These are phyloP conservation scores for Tenualosa ilisha DNA, from an alignment of 2,797 vertebrate species.

Conservation along the genomic window DNA sequence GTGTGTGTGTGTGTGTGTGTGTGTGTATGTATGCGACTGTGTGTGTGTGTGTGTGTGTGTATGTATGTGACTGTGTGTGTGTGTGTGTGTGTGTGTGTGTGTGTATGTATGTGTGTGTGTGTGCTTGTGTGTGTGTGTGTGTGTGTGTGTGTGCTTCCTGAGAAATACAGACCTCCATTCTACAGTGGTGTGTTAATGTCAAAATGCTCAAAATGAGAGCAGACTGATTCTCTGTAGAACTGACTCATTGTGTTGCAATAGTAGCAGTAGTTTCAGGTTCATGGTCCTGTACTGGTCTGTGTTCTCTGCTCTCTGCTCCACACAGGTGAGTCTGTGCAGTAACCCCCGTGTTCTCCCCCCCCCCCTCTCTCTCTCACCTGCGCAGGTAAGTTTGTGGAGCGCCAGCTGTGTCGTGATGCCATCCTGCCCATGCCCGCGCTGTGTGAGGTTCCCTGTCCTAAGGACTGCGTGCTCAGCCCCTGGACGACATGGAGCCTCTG, in stretches of 20 bases:
- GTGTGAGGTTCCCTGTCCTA: constrained; percentile 90
- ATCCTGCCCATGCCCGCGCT: constrained; percentile 89
- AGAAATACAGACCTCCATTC: too few species aligned
- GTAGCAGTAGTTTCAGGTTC: too few species aligned
- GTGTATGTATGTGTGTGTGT: too few species aligned
- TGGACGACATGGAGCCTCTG: constrained; percentile 94
- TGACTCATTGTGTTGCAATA: too few species aligned
- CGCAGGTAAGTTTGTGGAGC: constrained; percentile 83
- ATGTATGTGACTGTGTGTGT: background rate
- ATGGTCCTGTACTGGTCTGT: too few species aligned
- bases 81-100: background rate
- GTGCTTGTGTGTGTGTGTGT: too few species aligned
- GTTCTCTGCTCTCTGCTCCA: too few species aligned
- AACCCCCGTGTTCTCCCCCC: background rate
- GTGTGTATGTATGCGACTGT: background rate
- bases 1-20: background rate
- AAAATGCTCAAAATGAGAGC: too few species aligned
- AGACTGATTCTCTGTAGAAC: too few species aligned
- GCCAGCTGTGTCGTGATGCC: constrained; percentile 90
- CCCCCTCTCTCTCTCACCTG: background rate
- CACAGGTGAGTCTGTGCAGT: background rate
- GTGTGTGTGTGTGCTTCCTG: too few species aligned
- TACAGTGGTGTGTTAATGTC: too few species aligned
- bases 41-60: too few species aligned
- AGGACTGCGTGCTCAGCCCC: constrained; percentile 89